A percentile compares a stretch with the other conserved stretches of the same genome.
Evolutionary conservation across 1,140 invertebrate species (phyloP).

Genomic region (Choristoneura fumiferana): DNA sequence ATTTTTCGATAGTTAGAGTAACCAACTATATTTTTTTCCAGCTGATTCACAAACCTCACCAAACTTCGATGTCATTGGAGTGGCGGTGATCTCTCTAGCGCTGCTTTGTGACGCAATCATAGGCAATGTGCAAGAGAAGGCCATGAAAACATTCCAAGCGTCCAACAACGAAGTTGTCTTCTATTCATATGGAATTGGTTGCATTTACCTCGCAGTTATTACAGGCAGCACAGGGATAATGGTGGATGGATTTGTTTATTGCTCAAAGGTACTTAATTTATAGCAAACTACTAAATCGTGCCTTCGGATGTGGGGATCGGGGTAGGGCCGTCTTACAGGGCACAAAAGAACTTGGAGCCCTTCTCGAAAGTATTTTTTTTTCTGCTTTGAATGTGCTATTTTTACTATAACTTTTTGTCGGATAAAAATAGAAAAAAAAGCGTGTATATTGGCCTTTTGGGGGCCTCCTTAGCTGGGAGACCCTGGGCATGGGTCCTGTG

Average conservation of each 20-base stretch:
- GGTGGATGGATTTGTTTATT: constrained; percentile 87
- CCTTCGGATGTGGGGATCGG: no score
- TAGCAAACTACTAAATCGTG: no score
- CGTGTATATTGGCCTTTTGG: no score
- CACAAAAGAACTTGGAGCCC: no score
- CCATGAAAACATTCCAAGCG: constrained; percentile 90
- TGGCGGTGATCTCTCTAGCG: constrained; percentile 92
- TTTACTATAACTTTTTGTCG: no score
- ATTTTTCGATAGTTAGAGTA: no score
- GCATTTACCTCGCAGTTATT: constrained; percentile 89
- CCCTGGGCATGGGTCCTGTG: no score
- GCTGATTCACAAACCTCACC: constrained; percentile 95
- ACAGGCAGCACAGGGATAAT: constrained; percentile 87
- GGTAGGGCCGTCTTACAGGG: no score
- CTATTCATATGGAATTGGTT: constrained; percentile 95
- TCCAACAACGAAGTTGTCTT: constrained; percentile 95
- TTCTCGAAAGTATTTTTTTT: no score
- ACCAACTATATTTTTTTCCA: constrained; percentile 64
- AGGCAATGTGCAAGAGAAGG: constrained; percentile 97
- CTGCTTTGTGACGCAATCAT: constrained; percentile 95
- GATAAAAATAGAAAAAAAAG: no score
- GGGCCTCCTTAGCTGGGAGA: no score
- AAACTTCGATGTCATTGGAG: constrained; percentile 90
- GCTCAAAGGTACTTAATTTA: constrained; percentile 84
- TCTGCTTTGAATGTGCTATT: no score